Base-by-base conservation (phyloP, 2,888 invertebrate species). In the Chalcosyrphus nemorum region DNA sequence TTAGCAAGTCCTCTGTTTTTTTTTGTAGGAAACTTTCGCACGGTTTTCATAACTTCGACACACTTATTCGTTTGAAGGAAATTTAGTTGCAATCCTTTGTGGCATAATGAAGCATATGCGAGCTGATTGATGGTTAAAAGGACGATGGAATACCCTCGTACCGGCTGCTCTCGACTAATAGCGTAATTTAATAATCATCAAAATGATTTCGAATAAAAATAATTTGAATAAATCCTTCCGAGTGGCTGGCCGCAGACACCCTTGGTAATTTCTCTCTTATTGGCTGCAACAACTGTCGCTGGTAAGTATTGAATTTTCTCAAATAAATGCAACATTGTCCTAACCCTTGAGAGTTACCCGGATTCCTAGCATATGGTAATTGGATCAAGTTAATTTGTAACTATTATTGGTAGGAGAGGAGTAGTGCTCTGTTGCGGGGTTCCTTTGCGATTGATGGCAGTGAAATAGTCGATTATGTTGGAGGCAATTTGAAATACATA, bases 161-260 rank as follows among this genome's bases (percentile, higher is more conserved):
- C 61, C 38, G 27, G n/a, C 19, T 35, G 27, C 65, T 29, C 63
- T 77, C 57, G n/a, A 74, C 77, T 82, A 82, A 82, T 77, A 77
- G 59, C 47, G 72, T 74, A 81, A 85, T 81, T 85, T 74, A 85
- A 80, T 84, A 78, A 80, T 78, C 78, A 68, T 80, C 80, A 84
- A 65, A 74, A 59, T 71, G 50, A 57, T 65, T 81, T 70, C 19
- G 59, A 59, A 77, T 54, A 78, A 77, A 78, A 77, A 54, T 57
- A 70, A 59, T 81, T 85, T 75, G 80, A 85, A 81, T 85, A 76
- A 81, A 81, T 80, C 85, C 85, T 85, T 85, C 85, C 81, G 35
- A 81, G 70, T 85, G 85, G 85, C 75, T 80, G 75, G 81, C 85
- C 85, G 85, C 85, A 85, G 80, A 80, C 81, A 85, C 81, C 85